Conservation (phyloP, 2,888 invertebrate species). For the Epiblema foenella region DNA sequence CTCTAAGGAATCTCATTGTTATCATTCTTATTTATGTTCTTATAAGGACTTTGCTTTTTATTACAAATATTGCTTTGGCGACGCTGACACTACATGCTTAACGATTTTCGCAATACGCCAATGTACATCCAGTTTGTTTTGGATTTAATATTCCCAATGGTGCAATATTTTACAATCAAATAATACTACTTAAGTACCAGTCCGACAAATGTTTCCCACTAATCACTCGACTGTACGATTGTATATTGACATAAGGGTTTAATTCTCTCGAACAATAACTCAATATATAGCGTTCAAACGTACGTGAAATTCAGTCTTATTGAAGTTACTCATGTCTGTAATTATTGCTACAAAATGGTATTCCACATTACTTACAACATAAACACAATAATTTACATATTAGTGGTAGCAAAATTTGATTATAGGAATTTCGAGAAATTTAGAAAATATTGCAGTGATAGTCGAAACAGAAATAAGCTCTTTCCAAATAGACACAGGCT, state of each 20-base stretch:
- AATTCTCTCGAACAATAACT: background rate
- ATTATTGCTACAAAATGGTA: background rate
- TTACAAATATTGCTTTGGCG: background rate
- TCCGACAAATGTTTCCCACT: background rate
- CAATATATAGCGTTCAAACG: no score
- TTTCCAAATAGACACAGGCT: no score
- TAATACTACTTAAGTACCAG: background rate
- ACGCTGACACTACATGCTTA: background rate
- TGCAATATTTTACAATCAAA: background rate
- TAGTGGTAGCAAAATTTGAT: no score
- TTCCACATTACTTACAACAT: background rate
- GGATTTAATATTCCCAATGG: background rate
- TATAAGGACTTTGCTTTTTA: constrained; percentile 21
- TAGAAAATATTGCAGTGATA: no score
- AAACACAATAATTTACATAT: background rate
- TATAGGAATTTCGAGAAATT: no score
- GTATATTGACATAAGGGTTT: background rate
- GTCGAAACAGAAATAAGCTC: no score
- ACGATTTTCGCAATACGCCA: constrained; percentile 4
- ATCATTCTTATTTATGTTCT: constrained; percentile 8
- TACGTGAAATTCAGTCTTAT: background rate
- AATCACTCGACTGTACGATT: no score
- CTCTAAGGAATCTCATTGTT: constrained; percentile 33
- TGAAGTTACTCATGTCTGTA: constrained; percentile 2
- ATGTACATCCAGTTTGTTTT: constrained; percentile 8